Base-by-base conservation (phyloP, 2,888 invertebrate genomes). In the Philaethria dido region DNA sequence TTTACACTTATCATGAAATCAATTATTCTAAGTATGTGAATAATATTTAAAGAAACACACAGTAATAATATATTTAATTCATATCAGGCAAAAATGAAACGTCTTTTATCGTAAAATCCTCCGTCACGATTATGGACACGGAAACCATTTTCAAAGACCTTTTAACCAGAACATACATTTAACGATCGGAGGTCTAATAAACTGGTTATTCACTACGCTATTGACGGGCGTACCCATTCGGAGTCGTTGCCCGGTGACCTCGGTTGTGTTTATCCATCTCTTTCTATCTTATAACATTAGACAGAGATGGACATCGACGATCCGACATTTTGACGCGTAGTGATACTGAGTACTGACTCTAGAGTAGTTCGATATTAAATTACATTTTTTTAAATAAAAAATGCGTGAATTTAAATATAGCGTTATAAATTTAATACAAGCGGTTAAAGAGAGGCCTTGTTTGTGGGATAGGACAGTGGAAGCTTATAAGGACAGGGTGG, bases 391-490 rank as follows among this genome's bases (percentile, higher is more conserved):
- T 39, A 2, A 13, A 25, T 64, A 42, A 72, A 83, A 75, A 77
- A 85, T 86, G 80, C 86, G 81, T 68, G 83, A 83, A 61, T 92
- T 90, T 75, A 88, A 87, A 74, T 92, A 90, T 64, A 81, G 87
- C 66, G 83, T 90, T 3, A 69, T 83, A 25, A 74, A 80, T 57
- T 78, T 92, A 66, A 85, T 91, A 62, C 74, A 81, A 16, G 74
- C 74, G 1, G 82, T 92, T 1, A 77, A 75, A 59, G 82, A 85
- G 1, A 78, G 88, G 0, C 88, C 90, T 0, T 88, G 88, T 66
- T 75, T 92, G 62, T 92, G 92, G 92, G 86, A 92, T 74, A 90
- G 84, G 73, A 80, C 79, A n/a, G 72, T 82, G 44, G 91, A 91
- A 48, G 79, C 77, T 65, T 90, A 92, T 69, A 92, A 90, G 74